Evolutionary conservation across 2,113 vertebrate species (phyloP).

Genomic region (Podocnemis expansa): DNA sequence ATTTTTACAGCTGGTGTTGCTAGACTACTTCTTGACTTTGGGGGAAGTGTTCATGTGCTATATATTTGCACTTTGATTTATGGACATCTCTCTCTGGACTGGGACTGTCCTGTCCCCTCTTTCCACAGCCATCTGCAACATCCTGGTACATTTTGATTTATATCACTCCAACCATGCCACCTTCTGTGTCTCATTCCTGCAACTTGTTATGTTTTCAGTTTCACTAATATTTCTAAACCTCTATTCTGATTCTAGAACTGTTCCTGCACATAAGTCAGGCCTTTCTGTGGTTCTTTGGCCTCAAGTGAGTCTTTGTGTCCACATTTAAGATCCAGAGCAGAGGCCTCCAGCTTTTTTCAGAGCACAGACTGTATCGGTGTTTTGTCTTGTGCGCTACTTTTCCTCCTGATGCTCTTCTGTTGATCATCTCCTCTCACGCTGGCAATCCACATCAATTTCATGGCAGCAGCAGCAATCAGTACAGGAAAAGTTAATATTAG

Average conservation of each 20-base stretch:
- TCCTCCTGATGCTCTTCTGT: not conserved
- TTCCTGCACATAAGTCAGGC: not conserved
- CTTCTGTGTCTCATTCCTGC: not conserved
- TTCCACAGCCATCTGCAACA: accelerated
- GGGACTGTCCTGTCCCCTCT: slow-evolving; percentile 31
- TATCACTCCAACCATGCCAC: not conserved
- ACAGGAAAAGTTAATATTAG: not conserved
- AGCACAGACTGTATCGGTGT: not conserved
- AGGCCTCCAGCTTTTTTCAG: not conserved
- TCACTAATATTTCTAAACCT: not conserved
- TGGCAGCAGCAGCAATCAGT: not conserved
- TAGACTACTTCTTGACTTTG: slow-evolving; percentile 73
- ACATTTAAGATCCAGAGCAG: not conserved
- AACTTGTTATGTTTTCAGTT: slow-evolving; percentile 5
- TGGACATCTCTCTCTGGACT: slow-evolving; percentile 12
- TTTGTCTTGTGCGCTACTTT: not conserved
- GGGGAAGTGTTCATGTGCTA: slow-evolving; percentile 58
- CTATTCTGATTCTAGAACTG: not conserved
- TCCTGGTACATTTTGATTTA: not conserved
- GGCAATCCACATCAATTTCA: not conserved
- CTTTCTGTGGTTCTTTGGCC: not conserved
- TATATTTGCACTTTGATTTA: slow-evolving; percentile 77
- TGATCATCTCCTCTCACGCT: not conserved
- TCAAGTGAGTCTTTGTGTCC: not conserved
- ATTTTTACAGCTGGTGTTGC: slow-evolving; percentile 75